Evolutionary conservation across 2,797 vertebrate genomes (phyloP).

Genomic region (Sarcophilus harrisii): DNA sequence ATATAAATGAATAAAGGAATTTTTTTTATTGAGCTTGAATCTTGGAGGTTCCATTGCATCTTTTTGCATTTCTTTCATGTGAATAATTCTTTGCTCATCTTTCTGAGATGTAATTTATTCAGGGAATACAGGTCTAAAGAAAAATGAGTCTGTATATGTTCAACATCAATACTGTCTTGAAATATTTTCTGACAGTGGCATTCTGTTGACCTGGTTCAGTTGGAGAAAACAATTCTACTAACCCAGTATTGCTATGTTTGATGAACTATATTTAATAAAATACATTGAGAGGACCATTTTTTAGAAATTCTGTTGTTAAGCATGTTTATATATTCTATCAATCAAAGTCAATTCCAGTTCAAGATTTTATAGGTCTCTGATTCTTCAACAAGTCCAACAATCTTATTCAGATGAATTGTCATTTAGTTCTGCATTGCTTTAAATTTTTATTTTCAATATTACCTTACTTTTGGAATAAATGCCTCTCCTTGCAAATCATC

Average conservation of each 20-base stretch:
- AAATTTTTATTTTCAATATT: neutral
- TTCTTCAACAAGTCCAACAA: fast-evolving
- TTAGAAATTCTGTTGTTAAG: neutral
- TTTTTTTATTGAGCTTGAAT: neutral
- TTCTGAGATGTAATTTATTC: neutral
- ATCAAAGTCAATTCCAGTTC: neutral
- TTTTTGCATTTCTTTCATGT: neutral
- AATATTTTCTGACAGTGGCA: fast-evolving
- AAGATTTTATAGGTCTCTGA: neutral
- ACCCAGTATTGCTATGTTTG: neutral
- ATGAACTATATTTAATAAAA: neutral
- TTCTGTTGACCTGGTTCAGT: fast-evolving
- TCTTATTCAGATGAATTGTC: neutral
- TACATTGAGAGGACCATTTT: neutral
- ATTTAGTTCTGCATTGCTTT: neutral
- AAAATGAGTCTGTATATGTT: fast-evolving
- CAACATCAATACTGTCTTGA: fast-evolving
- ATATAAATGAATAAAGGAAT: neutral
- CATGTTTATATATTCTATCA: fast-evolving
- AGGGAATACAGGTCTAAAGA: neutral
- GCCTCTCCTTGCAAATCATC: neutral
- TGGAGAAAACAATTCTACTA: neutral
- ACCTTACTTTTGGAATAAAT: neutral
- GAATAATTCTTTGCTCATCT: neutral
- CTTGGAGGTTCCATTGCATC: neutral